A percentile compares a stretch with the other conserved stretches of the same genome.
These are phyloP conservation scores for Scomberomorus guttatus DNA, from an alignment of 2,797 vertebrate species.

Conservation along the genomic window DNA sequence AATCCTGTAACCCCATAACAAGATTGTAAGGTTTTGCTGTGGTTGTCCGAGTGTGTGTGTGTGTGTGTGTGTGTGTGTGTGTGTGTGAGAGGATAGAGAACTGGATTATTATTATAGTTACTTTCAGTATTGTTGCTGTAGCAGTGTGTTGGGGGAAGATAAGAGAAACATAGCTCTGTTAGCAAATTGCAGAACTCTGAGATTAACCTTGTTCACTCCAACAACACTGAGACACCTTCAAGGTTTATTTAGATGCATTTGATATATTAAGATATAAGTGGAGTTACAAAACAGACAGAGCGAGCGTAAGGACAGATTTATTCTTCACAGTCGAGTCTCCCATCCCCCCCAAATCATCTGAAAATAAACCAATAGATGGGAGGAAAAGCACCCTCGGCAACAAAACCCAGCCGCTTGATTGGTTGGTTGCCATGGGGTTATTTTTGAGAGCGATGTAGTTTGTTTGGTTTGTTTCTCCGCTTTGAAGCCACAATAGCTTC, in stretches of 20 bases:
- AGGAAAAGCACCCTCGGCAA: conserved; percentile 50
- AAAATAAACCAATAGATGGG: conserved; percentile 55
- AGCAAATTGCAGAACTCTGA: conserved; percentile 15
- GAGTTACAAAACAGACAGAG: not conserved
- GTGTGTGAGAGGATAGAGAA: conserved; percentile 29
- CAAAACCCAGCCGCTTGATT: conserved; percentile 47
- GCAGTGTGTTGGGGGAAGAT: conserved; percentile 59
- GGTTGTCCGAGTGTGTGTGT: conserved; percentile 20
- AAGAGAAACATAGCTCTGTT: conserved; percentile 40
- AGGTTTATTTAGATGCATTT: not conserved
- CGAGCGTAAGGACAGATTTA: not conserved
- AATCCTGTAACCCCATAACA: conserved; percentile 65
- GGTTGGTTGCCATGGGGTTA: conserved; percentile 46
- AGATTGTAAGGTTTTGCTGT: conserved; percentile 54
- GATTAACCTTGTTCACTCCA: conserved; percentile 23
- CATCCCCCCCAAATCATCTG: conserved; percentile 29
- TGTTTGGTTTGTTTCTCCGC: conserved; percentile 38
- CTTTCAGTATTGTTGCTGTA: conserved; percentile 37
- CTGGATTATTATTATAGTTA: conserved; percentile 56
- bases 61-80: not conserved
- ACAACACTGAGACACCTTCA: not conserved
- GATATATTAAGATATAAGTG: not conserved
- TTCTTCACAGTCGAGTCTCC: not conserved
- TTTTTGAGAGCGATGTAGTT: conserved; percentile 45
- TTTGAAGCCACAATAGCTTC: conserved; percentile 24